phyloP scores from a whole-genome alignment of 2,113 vertebrate genomes.

The Varanus salvator region DNA sequence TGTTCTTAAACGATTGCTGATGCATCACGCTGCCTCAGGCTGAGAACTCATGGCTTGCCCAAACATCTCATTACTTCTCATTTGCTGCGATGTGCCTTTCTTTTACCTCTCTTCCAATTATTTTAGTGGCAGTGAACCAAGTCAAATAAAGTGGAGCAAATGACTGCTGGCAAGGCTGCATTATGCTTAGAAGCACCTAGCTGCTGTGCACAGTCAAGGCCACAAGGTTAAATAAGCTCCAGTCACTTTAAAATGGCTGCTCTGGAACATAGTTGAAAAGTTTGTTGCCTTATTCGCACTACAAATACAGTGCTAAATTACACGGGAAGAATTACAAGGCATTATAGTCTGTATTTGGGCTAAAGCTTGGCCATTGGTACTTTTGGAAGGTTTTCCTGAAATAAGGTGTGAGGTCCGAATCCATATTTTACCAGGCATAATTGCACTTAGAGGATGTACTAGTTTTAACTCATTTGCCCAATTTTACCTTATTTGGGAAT shows the following conservation, averaged over 20 bases:
- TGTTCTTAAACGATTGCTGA: neutral
- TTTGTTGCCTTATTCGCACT: neutral
- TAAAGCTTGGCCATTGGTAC: neutral
- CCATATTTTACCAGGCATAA: neutral
- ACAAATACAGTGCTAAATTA: neutral
- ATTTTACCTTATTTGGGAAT: neutral
- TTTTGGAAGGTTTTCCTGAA: neutral
- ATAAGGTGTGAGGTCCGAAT: neutral
- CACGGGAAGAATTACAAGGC: neutral
- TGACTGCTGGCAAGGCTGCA: neutral
- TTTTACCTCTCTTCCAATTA: conserved; percentile 29
- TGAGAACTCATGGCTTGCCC: neutral
- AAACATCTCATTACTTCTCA: conserved; percentile 25
- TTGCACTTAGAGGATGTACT: neutral
- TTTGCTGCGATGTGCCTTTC: neutral
- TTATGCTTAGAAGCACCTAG: neutral
- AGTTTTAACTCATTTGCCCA: neutral
- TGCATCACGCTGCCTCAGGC: neutral
- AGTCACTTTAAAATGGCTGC: neutral
- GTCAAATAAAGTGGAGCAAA: conserved; percentile 14
- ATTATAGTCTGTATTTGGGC: neutral
- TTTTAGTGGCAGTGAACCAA: conserved; percentile 34
- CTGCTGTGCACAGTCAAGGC: neutral
- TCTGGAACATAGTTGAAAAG: neutral
- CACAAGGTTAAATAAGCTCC: neutral